Evolutionary conservation across 2,797 vertebrate genomes (phyloP).

Genomic region (Mallotus villosus): DNA sequence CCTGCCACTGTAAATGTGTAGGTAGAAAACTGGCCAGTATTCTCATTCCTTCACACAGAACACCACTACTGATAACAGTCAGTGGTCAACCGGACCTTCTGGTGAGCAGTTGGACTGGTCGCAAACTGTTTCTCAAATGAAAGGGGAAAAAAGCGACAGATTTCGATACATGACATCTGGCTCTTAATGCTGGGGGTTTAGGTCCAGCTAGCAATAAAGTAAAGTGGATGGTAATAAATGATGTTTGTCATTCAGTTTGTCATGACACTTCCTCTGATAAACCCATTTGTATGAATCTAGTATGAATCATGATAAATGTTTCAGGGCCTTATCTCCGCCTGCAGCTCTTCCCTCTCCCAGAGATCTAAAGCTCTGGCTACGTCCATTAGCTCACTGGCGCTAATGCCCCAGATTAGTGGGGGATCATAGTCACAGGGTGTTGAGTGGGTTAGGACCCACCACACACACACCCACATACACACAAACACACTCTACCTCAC

Average conservation of each 20-base stretch:
- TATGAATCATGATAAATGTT: not conserved
- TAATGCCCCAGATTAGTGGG: constrained; percentile 63
- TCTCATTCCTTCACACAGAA: not conserved
- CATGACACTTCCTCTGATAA: not conserved
- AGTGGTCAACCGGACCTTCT: too few species aligned
- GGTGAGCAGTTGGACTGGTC: too few species aligned
- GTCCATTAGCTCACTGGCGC: constrained; percentile 60
- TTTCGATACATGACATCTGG: too few species aligned
- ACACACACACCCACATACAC: constrained; percentile 26
- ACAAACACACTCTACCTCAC: constrained; percentile 15
- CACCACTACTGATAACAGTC: too few species aligned
- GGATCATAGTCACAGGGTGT: constrained; percentile 60
- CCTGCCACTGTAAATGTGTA: constrained; percentile 55
- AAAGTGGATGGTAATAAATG: too few species aligned
- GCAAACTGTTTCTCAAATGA: too few species aligned
- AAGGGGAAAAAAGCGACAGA: too few species aligned
- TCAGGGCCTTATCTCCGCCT: not conserved
- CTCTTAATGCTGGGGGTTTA: not conserved
- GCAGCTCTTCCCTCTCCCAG: too few species aligned
- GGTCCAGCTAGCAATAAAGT: too few species aligned
- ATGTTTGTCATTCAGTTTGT: not conserved
- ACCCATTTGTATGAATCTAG: not conserved
- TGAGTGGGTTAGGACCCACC: constrained; percentile 29
- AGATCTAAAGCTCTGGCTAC: constrained; percentile 47
- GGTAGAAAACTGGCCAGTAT: constrained; percentile 46